A percentile compares a stretch with the other conserved stretches of the same genome.
phyloP scores from a whole-genome alignment of 92 coral and sea anemone species.

The Phenganax marumi region DNA sequence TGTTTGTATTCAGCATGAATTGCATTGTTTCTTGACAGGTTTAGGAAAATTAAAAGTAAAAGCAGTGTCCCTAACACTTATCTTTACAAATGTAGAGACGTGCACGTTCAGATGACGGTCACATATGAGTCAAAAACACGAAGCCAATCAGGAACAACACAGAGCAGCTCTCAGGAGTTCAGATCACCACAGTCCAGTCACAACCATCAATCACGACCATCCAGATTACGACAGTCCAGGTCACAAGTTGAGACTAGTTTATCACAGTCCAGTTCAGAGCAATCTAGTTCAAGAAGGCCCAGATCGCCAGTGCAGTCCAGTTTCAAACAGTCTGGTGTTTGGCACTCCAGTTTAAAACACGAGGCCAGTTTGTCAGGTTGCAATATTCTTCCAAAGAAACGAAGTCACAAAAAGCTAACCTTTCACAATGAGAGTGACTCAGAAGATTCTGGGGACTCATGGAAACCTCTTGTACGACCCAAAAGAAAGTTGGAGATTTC shows the following conservation, averaged over 20 bases:
- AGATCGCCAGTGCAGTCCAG: background rate
- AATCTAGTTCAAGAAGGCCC: background rate
- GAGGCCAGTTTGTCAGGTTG: no score
- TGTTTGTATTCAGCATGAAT: background rate
- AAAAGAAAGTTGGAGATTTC: background rate
- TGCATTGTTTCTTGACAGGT: background rate
- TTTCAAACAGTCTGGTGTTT: no score
- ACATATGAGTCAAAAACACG: no score
- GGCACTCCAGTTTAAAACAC: background rate
- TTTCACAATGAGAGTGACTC: background rate
- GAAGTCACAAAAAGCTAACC: slow-evolving; percentile 9
- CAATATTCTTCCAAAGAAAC: background rate
- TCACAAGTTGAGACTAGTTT: background rate
- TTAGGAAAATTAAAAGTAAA: no score
- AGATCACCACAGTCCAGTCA: no score
- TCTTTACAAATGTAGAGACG: no score
- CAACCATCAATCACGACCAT: no score
- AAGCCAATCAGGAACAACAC: no score
- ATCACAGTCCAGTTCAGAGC: background rate
- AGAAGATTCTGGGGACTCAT: background rate
- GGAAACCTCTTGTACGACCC: background rate
- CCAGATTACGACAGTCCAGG: no score
- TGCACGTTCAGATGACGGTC: no score
- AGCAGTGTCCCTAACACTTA: no score
- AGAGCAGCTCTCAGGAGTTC: no score